Percentiles rank a stretch among this genome's conserved stretches.
These are phyloP conservation scores for Eurystomus glaucurus DNA, from an alignment of 2,797 vertebrate genomes.

Conservation along the genomic window DNA sequence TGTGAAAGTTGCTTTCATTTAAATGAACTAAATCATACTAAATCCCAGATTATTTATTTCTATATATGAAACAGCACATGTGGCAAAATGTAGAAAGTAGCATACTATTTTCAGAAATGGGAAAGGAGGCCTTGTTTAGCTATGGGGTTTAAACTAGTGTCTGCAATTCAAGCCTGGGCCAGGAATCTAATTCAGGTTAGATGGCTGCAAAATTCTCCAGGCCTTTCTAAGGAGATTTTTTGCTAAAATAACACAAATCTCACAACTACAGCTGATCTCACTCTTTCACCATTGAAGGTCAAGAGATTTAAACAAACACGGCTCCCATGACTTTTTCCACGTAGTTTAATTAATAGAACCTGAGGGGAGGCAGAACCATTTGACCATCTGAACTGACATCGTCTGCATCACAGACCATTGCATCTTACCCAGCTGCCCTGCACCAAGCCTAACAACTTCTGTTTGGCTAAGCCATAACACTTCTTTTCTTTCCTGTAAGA, in stretches of 20 bases:
- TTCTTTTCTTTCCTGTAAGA: constrained; percentile 34
- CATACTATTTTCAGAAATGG: background rate
- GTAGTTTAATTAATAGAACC: constrained; percentile 62
- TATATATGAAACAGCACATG: background rate
- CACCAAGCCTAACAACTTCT: background rate
- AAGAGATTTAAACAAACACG: constrained; percentile 38
- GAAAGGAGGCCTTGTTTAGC: background rate
- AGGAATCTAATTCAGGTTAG: background rate
- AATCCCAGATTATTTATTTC: constrained; percentile 43
- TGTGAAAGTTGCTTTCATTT: background rate
- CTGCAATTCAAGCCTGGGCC: background rate
- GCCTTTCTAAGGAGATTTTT: background rate
- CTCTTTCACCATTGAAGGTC: background rate
- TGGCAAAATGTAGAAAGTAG: background rate
- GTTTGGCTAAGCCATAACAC: constrained; percentile 11
- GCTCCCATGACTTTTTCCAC: background rate
- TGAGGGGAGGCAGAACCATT: constrained; percentile 19
- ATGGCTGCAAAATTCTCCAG: constrained; percentile 9
- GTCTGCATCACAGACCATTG: background rate
- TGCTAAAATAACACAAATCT: background rate
- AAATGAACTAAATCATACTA: constrained; percentile 11
- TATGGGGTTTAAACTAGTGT: background rate
- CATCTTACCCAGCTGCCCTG: background rate
- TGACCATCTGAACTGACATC: constrained; percentile 47
- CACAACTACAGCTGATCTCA: background rate